Conservation (phyloP, 2,888 invertebrate genomes). For the Entomobrya multifasciata region DNA sequence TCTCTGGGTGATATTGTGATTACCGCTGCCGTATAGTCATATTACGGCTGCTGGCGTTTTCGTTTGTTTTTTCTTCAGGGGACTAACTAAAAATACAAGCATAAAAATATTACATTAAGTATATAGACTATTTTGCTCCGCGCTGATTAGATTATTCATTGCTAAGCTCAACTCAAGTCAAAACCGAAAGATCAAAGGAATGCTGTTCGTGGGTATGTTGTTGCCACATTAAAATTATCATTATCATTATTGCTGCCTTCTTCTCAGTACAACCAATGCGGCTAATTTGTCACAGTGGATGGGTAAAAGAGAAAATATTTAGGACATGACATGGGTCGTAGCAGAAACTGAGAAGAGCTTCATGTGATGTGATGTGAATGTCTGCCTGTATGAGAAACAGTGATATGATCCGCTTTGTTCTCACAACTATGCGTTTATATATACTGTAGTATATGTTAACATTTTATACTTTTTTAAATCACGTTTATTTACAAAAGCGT, state of each 20-base stretch:
- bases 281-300: conserved; percentile 68
- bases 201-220: too few relatives aligned
- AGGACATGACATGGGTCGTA: conserved; percentile 26
- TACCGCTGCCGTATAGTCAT: too few relatives aligned
- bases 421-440: too few relatives aligned
- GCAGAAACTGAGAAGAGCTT: not conserved
- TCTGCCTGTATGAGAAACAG: not conserved
- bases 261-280: conserved; percentile 5
- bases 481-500: conserved; percentile 30
- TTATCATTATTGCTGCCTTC: not conserved
- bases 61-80: conserved; percentile 15
- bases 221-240: conserved; percentile 20
- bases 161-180: conserved; percentile 3
- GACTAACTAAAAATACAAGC: not conserved
- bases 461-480: conserved; percentile 11
- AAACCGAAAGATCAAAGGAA: conserved; percentile 58
- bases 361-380: not conserved
- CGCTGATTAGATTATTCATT: conserved; percentile 33
- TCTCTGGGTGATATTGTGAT: conserved; percentile 4
- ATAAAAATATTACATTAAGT: not conserved
- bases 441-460: conserved; percentile 2
- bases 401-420: too few relatives aligned
- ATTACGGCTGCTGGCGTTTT: conserved; percentile 3
- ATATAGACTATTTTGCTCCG: not conserved
- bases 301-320: conserved; percentile 65